Evolutionary conservation across 2,888 invertebrate species (phyloP).

Genomic region (Neelides folsomi): DNA sequence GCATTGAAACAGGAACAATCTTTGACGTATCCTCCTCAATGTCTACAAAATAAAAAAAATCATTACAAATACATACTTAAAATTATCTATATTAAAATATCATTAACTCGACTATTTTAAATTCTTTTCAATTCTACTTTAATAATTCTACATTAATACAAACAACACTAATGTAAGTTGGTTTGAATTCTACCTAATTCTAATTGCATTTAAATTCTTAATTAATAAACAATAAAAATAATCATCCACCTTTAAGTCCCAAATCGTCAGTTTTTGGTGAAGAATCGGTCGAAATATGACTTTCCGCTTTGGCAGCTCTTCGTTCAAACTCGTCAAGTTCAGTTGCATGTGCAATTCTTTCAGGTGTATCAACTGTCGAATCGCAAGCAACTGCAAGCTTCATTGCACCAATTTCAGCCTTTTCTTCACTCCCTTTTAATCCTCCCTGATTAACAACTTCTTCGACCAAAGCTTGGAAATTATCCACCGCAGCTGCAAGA

Average conservation of each 20-base stretch:
- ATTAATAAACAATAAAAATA: too few species aligned
- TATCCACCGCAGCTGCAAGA: conserved; percentile 1
- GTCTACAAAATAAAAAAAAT: neutral
- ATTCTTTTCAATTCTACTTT: neutral
- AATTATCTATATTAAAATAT: too few species aligned
- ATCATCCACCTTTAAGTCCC: too few species aligned
- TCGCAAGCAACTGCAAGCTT: conserved; percentile 17
- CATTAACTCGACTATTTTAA: too few species aligned
- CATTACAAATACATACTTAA: neutral
- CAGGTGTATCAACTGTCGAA: conserved; percentile 27
- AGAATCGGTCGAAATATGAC: too few species aligned
- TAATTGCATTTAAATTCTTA: too few species aligned
- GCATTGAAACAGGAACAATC: conserved; percentile 9
- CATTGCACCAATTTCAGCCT: neutral
- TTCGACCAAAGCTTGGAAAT: neutral
- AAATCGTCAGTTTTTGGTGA: too few species aligned
- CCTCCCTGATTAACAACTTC: neutral
- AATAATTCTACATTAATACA: too few species aligned
- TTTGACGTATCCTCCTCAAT: neutral
- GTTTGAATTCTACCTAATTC: too few species aligned
- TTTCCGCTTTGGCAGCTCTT: too few species aligned
- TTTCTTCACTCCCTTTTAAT: neutral
- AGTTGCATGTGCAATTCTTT: conserved; percentile 5
- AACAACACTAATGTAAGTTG: too few species aligned
- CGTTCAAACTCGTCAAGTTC: too few species aligned